Conservation (phyloP, 2,113 vertebrate genomes). For the Puffinus mauretanicus region DNA sequence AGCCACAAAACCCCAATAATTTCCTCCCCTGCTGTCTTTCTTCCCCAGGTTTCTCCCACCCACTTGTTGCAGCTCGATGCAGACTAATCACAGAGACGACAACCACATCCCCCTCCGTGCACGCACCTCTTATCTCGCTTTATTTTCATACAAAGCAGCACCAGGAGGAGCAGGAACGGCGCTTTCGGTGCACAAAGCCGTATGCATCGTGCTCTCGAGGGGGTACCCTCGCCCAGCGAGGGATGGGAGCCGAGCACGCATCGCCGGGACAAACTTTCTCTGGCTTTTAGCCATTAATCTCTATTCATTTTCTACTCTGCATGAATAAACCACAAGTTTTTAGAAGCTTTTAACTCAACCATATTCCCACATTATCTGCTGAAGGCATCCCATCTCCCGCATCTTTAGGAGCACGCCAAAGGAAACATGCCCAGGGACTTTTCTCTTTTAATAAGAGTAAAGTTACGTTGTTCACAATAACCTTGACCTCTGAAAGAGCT, state of each 20-base stretch:
- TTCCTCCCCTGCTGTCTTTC: not conserved
- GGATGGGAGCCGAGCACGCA: accelerated
- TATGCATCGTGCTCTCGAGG: not conserved
- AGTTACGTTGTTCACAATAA: not conserved
- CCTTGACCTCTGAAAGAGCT: not conserved
- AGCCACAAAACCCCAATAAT: not conserved
- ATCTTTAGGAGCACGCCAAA: not conserved
- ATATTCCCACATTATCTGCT: not conserved
- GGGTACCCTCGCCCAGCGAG: not conserved
- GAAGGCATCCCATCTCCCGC: not conserved
- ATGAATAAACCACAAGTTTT: not conserved
- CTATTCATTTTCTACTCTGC: not conserved
- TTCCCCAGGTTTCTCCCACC: not conserved
- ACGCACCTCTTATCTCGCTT: not conserved
- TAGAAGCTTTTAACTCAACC: not conserved
- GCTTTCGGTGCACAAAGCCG: accelerated
- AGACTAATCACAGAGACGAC: not conserved
- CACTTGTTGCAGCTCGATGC: not conserved
- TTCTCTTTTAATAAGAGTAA: not conserved
- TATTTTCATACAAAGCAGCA: not conserved
- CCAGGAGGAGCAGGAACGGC: not conserved
- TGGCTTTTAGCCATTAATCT: not conserved
- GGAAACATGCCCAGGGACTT: not conserved
- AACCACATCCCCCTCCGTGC: not conserved
- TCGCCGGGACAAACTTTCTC: not conserved